Base-by-base conservation (phyloP, 2,888 invertebrate species). In the Brenthis hecate region DNA sequence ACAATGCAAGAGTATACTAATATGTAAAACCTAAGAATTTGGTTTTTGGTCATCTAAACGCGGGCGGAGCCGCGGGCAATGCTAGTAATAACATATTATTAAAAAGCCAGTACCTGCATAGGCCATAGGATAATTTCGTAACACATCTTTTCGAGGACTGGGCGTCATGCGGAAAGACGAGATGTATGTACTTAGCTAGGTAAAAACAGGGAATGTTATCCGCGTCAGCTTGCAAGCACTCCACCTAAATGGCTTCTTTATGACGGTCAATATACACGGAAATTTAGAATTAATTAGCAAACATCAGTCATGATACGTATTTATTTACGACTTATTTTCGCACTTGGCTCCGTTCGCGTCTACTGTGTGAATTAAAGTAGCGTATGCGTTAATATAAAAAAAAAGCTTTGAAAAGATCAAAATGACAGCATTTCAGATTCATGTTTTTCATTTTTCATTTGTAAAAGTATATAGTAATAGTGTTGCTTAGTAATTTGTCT, bases 201-300 rank as follows among this genome's bases (percentile, higher is more conserved):
- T 68, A 67, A 19, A 56, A 28, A 56, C 60, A 56, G 67, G 72
- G 70, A 72, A 73, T 62, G 53, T 58, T 66, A 73, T 84, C 84
- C 74, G 76, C 80, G 80, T 78, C 85, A 85, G 84, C 81, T 83
- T 83, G 84, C 50, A 13, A 55, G 57, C 71, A 28, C 58, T 62
- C 54, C 56, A 43, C 58, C 57, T 63, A 61, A 69, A 58, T 60
- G 73, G 73, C 72, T 75, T 75, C 73, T 28, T 63, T 53, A 55
- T 56, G 56, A 64, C 48, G 58, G 36, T 65, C 53, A 47, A 53
- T n/a, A 36, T 66, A 56, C 61, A 56, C 43, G 56, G 69, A 65
- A 69, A 69, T 62, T 65, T 43, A 28, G 53, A 69, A 69, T 62
- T 69, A 62, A 69, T 69, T 65, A 66, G 23, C 43, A 53, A 56